These are phyloP conservation scores for Chaetodon trifasciatus DNA, from an alignment of 2,797 vertebrate genomes.

Conservation along the genomic window DNA sequence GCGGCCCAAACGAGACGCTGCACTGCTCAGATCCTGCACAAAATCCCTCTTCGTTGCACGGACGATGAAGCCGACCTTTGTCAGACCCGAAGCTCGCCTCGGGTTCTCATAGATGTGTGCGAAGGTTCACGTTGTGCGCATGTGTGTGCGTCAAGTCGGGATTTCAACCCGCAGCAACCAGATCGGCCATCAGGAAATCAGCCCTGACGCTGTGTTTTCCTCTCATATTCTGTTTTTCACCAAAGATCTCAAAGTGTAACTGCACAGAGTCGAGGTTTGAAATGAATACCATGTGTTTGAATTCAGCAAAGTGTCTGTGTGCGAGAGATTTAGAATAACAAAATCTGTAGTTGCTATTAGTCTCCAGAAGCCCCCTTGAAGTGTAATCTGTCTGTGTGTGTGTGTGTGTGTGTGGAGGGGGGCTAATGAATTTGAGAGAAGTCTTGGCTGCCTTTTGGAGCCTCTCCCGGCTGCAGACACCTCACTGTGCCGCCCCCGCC, in stretches of 20 bases:
- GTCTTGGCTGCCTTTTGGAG: slow-evolving; percentile 64
- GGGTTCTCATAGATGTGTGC: slow-evolving; percentile 64
- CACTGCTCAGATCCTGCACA: background rate
- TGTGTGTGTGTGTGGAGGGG: slow-evolving; percentile 52
- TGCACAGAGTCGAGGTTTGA: slow-evolving; percentile 70
- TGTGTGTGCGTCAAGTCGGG: slow-evolving; percentile 43
- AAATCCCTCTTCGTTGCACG: background rate
- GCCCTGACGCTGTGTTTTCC: slow-evolving; percentile 80
- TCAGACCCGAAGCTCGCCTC: slow-evolving; percentile 10
- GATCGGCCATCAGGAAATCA: slow-evolving; percentile 82
- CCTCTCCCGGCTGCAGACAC: slow-evolving; percentile 63
- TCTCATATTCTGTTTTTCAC: slow-evolving; percentile 83
- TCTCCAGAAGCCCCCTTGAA: slow-evolving; percentile 75
- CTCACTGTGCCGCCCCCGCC: slow-evolving; percentile 58
- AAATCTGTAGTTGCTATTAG: slow-evolving; percentile 85
- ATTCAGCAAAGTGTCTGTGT: slow-evolving; percentile 67
- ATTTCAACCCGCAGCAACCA: slow-evolving; percentile 70
- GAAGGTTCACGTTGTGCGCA: slow-evolving; percentile 73
- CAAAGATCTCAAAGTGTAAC: slow-evolving; percentile 77
- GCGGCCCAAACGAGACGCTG: background rate
- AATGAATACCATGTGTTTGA: slow-evolving; percentile 84
- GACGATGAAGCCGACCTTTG: slow-evolving; percentile 20
- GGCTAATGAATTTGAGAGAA: slow-evolving; percentile 75
- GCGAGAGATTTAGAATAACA: slow-evolving; percentile 82
- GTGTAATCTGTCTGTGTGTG: slow-evolving; percentile 53